Percentiles rank a stretch among this genome's conserved stretches.
Evolutionary conservation across 2,113 vertebrate species (phyloP).

Genomic region (Tachysurus vachellii): DNA sequence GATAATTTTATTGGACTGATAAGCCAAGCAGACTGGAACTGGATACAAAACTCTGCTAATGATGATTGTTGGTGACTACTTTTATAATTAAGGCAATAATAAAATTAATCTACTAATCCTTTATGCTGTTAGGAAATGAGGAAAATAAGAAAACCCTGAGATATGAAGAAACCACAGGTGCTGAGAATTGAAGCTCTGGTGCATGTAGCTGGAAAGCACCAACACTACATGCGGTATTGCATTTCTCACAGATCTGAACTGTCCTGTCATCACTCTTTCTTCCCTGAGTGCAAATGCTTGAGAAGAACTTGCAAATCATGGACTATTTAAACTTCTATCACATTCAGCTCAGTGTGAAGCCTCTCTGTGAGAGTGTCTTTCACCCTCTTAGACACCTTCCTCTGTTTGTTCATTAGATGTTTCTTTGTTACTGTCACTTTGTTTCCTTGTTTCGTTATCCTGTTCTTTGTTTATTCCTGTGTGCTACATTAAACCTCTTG

Average conservation of each 20-base stretch:
- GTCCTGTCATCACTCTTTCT: neutral
- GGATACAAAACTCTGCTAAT: neutral
- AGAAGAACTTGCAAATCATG: neutral
- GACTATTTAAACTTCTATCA: neutral
- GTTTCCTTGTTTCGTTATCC: neutral
- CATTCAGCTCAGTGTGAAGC: conserved; percentile 3
- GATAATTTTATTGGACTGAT: neutral
- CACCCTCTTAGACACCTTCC: neutral
- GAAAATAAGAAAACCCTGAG: neutral
- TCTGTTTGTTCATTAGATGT: neutral
- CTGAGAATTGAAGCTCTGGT: neutral
- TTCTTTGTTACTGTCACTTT: neutral
- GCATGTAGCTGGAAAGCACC: neutral
- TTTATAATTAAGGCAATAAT: too few relatives aligned
- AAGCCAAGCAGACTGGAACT: neutral
- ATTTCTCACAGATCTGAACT: neutral
- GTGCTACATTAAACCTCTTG: neutral
- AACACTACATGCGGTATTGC: neutral
- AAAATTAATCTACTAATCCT: neutral
- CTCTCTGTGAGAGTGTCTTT: neutral
- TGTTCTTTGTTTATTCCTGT: neutral
- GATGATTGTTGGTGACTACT: too few relatives aligned
- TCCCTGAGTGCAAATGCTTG: neutral
- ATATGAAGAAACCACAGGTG: neutral
- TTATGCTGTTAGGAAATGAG: neutral